Conservation (phyloP, 2,797 vertebrate species). For the Hydrolagus colliei region DNA sequence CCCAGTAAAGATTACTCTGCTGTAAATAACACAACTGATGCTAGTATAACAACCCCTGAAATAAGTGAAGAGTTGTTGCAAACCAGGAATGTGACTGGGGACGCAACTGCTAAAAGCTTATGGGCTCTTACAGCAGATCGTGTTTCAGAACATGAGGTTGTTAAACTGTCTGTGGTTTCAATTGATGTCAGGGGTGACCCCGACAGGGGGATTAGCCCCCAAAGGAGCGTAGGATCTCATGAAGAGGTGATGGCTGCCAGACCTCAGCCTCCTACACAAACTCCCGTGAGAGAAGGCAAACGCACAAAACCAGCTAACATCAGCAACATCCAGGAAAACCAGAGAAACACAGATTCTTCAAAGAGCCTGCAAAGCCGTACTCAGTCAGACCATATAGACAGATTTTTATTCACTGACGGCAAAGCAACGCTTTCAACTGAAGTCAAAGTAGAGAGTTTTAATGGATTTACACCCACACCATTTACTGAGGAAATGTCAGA, state of each 20-base stretch:
- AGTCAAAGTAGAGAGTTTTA: neutral
- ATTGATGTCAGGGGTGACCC: neutral
- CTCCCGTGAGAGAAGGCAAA: neutral
- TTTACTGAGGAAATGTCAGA: neutral
- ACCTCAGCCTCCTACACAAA: neutral
- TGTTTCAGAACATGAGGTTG: neutral
- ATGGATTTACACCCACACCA: neutral
- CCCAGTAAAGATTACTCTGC: neutral
- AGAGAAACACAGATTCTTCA: neutral
- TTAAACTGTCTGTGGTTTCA: neutral
- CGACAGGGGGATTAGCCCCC: neutral
- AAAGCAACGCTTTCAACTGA: neutral
- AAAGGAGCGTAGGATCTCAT: neutral
- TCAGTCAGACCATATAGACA: neutral
- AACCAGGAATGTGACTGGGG: neutral
- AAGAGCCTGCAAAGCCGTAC: neutral
- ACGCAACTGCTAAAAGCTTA: too few relatives aligned
- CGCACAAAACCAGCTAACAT: neutral
- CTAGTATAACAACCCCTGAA: neutral
- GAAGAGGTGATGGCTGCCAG: neutral
- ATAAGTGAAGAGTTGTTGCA: constrained; percentile 6
- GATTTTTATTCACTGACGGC: neutral
- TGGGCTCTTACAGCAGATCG: neutral
- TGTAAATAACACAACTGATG: neutral
- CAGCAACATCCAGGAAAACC: neutral